phyloP scores from a whole-genome alignment of 2,113 vertebrate species.

The Larimichthys crocea region DNA sequence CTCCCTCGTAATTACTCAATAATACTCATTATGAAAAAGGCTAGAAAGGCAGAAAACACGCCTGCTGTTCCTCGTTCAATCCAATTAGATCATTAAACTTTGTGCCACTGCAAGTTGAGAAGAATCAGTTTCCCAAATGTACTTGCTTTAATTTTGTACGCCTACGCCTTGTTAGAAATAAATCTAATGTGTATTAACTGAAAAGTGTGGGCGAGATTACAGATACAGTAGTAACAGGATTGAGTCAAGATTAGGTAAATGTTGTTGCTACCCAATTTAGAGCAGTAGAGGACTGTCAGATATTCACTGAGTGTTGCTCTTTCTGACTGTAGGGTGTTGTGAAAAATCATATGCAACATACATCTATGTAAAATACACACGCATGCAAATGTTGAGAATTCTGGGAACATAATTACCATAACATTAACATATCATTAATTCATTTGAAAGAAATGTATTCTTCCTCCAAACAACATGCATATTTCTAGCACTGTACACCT shows the following conservation, averaged over 20 bases:
- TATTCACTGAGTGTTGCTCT: no score
- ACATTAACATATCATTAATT: not conserved
- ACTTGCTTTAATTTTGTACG: conserved; percentile 51
- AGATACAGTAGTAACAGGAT: conserved; percentile 57
- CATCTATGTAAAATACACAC: not conserved
- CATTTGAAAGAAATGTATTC: not conserved
- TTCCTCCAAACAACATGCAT: not conserved
- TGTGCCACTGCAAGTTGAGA: conserved; percentile 55
- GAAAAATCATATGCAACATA: not conserved
- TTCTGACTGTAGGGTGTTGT: not conserved
- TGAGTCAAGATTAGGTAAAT: conserved; percentile 54
- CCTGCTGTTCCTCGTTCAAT: conserved; percentile 56
- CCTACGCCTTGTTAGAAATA: conserved; percentile 53
- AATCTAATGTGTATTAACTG: conserved; percentile 47
- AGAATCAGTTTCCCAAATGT: conserved; percentile 60
- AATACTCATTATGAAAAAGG: conserved; percentile 44
- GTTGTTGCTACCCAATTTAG: conserved; percentile 32
- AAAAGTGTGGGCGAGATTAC: conserved; percentile 65
- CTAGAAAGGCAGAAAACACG: conserved; percentile 46
- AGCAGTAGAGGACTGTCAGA: conserved; percentile 10
- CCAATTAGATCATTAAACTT: conserved; percentile 68
- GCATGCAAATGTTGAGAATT: not conserved
- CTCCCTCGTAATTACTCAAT: conserved; percentile 60
- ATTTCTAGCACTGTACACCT: not conserved
- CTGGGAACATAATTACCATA: not conserved